These are phyloP conservation scores for Protobothrops flavoviridis DNA, from an alignment of 2,113 vertebrate species.

Conservation along the genomic window DNA sequence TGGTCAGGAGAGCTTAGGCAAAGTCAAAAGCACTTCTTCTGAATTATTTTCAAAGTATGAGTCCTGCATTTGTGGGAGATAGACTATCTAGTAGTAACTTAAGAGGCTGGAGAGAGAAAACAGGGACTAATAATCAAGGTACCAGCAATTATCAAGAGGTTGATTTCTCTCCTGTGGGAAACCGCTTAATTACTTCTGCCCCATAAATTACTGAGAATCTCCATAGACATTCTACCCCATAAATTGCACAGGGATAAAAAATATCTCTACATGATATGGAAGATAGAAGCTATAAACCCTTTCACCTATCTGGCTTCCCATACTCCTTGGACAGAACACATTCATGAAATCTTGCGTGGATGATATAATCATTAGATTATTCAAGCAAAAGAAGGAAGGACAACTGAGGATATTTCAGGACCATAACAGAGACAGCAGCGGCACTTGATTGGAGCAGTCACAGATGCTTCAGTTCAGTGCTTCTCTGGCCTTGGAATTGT, in stretches of 20 bases:
- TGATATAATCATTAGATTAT: background rate
- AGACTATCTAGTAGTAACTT: background rate
- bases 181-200: background rate
- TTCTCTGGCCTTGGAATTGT: background rate
- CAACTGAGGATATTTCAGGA: background rate
- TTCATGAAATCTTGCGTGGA: background rate
- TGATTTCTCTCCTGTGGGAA: background rate
- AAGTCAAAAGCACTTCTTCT: background rate
- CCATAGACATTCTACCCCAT: background rate
- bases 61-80: background rate
- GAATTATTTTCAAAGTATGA: background rate
- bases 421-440: background rate
- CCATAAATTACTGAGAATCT: background rate
- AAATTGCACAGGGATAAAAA: background rate
- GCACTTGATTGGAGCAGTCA: background rate
- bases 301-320: background rate
- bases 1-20: background rate
- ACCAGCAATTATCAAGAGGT: background rate
- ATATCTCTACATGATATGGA: background rate
- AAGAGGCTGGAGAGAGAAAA: background rate
- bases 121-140: background rate
- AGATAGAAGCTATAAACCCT: background rate
- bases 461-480: background rate
- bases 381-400: background rate
- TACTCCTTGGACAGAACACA: background rate